Base-by-base conservation (phyloP, 1,140 invertebrate genomes). In the Bombyx mandarina region DNA sequence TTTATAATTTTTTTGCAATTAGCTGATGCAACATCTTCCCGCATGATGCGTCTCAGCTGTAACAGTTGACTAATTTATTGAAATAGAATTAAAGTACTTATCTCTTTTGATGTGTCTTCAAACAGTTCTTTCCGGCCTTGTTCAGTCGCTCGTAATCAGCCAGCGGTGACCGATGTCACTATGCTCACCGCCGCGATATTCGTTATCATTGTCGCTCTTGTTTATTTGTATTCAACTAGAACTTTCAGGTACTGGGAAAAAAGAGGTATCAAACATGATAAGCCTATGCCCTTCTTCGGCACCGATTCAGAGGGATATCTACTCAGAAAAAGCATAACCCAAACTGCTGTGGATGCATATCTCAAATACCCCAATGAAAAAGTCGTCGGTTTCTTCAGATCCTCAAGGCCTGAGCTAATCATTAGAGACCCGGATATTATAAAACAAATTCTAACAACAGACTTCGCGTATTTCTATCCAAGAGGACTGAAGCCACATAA, bases 381-480 rank as follows among this genome's bases (percentile, higher is more conserved):
- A 52, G 51, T 79, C 7, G 69, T 80, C 3, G 79, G 77, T 6
- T 71, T 62, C 49, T 79, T 66, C 52, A 49, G 73, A 22, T 61
- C 52, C 5, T 48, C 46, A 10, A 54, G 65, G 7, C 91, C 91
- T 0, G 78, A 79, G 35, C 69, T 91, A 6, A 68, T 92, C 0
- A 66, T 91, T 0, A 69, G 88, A 3, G 90, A 92, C 71, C 88
- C 90, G 3, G 88, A 90, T 7, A 58, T 92, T 3, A 80, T 89
- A 0, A 90, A 90, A 59, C 60, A 68, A 10, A 88, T 93, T 45
- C 63, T 91, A 3, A 75, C 89, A 1, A 89, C 89, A 53, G 90
- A 92, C 69, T 92, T 91, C 59, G 44, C 87, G 3, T 67, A 86
- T 61, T 92, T 92, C 62, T 69, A 77, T 58, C 50, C 61, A 5